phyloP scores from a whole-genome alignment of 2,113 vertebrate species.

The Eonycteris spelaea region DNA sequence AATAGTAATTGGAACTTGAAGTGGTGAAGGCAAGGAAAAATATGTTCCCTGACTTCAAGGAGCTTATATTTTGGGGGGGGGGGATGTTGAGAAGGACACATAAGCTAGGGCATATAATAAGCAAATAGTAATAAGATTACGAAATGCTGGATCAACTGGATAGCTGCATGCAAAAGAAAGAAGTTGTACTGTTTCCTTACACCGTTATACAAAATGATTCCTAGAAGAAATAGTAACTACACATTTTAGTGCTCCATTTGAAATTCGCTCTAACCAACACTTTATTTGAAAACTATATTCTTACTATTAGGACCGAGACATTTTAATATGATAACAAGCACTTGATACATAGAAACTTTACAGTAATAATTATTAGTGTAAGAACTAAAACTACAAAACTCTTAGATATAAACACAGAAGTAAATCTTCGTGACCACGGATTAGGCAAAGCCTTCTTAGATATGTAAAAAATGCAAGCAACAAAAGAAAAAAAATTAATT shows the following conservation, averaged over 20 bases:
- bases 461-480: neutral
- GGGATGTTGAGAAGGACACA: neutral
- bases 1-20: neutral
- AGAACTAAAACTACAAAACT: neutral
- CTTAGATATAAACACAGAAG: neutral
- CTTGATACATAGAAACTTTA: neutral
- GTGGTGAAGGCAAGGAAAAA: neutral
- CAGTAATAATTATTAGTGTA: neutral
- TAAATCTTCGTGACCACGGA: neutral
- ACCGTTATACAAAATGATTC: neutral
- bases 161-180: neutral
- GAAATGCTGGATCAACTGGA: neutral
- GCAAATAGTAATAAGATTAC: neutral
- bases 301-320: neutral
- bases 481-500: neutral
- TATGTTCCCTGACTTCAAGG: neutral
- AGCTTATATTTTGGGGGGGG: neutral
- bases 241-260: neutral
- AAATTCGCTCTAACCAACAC: neutral
- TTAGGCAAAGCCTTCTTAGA: constrained; percentile 10
- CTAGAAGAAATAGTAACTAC: neutral
- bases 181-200: neutral
- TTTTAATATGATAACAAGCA: constrained; percentile 3
- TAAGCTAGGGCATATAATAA: neutral
- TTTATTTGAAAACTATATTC: neutral